Conservation (phyloP, 1,140 invertebrate genomes). For the Maconellicoccus hirsutus region DNA sequence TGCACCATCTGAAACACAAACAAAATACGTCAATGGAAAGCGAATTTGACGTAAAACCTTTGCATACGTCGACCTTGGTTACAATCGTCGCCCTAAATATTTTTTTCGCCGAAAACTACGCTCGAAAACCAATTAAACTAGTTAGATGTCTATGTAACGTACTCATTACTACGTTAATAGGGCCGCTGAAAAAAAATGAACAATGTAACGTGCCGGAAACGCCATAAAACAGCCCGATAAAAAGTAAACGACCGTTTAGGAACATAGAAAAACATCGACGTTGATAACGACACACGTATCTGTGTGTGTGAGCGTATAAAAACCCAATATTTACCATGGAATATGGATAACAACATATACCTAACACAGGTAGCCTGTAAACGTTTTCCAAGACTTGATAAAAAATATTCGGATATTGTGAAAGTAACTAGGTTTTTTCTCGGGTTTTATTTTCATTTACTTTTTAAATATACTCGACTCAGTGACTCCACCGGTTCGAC, state of each 20-base stretch:
- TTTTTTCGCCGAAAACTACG: not conserved
- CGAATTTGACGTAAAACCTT: too few species aligned
- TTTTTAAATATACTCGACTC: not conserved
- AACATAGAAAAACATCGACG: not conserved
- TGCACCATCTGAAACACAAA: conserved; percentile 95
- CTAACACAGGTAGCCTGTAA: conserved; percentile 5
- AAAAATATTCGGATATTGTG: not conserved
- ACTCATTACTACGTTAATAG: not conserved
- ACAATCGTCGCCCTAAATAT: not conserved
- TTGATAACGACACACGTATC: not conserved
- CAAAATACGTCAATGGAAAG: conserved; percentile 30
- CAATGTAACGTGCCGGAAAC: conserved; percentile 7
- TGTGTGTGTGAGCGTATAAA: not conserved
- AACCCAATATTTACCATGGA: not conserved
- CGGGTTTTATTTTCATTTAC: not conserved
- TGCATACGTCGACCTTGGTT: not conserved
- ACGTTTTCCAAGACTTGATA: not conserved
- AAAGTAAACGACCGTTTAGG: conserved; percentile 1
- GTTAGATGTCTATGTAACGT: not conserved
- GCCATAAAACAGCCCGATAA: not conserved
- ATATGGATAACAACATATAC: not conserved
- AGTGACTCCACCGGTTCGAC: not conserved
- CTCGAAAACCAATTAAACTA: not conserved
- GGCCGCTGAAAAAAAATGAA: not conserved
- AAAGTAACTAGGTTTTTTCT: not conserved